A percentile compares a stretch with the other conserved stretches of the same genome.
Evolutionary conservation across 2,888 invertebrate genomes (phyloP).

Genomic region (Arctia plantaginis): DNA sequence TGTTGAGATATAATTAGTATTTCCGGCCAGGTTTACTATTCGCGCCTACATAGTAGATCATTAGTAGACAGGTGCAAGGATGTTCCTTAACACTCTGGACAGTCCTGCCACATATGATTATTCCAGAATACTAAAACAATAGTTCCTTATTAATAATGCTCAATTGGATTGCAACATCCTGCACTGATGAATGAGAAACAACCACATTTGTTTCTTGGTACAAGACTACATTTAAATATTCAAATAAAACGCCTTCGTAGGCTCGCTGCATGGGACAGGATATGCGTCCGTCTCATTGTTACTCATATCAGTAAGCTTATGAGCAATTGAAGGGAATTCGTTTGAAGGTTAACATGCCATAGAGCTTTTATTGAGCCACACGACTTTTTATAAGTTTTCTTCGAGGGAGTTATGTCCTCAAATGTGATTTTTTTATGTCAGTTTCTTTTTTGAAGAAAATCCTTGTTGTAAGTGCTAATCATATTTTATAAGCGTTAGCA

Average conservation of each 20-base stretch:
- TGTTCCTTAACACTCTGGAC: background rate
- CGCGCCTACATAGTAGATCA: background rate
- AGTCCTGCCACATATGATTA: background rate
- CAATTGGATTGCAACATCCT: conserved; percentile 1
- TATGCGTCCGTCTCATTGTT: conserved; percentile 69
- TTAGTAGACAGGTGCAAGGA: background rate
- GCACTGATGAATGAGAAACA: conserved; percentile 2
- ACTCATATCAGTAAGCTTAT: conserved; percentile 37
- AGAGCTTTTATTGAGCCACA: background rate
- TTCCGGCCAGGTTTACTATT: background rate
- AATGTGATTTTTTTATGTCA: background rate
- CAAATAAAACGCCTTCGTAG: conserved; percentile 53
- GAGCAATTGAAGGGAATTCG: conserved; percentile 25
- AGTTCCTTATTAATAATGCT: background rate
- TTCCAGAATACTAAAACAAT: conserved; percentile 1
- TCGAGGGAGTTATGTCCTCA: background rate
- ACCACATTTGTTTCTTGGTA: conserved; percentile 40
- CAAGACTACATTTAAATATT: conserved; percentile 38
- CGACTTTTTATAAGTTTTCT: background rate
- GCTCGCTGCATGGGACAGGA: conserved; percentile 58
- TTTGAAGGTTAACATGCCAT: conserved; percentile 6
- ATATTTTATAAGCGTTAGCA: background rate
- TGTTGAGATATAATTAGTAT: background rate
- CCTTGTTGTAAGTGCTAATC: background rate
- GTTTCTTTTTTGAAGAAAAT: background rate